Evolutionary conservation across 1,140 invertebrate species (phyloP), one percentile per base, ranked within the genome.

Genomic region (Goniozus legneri): DNA sequence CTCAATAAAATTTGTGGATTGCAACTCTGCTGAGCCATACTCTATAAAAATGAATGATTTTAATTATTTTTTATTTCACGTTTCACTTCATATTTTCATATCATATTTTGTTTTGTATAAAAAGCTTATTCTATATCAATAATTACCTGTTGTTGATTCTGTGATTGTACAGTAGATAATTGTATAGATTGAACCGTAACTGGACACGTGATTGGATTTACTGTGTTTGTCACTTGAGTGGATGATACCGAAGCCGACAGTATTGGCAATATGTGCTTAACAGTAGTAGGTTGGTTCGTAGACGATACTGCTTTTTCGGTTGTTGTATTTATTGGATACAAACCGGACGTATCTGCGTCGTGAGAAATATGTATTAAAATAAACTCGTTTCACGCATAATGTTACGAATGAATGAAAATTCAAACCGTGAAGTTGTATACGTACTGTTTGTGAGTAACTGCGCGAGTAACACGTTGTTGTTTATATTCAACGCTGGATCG

Each of bases 371-470:
- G n/a, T n/a, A n/a, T n/a, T n/a, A n/a, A n/a, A n/a, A n/a, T n/a
- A n/a, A n/a, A n/a, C n/a, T n/a, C n/a, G n/a, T n/a, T n/a, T n/a
- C n/a, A n/a, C n/a, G n/a, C n/a, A n/a, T n/a, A n/a, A n/a, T n/a
- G n/a, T n/a, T n/a, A n/a, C n/a, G n/a, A n/a, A 34, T 2, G 18
- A 12, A 30, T 13, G 19, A 34, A 15, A 8, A 21, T 15, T 15
- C 24, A 21, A n/a, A n/a, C n/a, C n/a, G n/a, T n/a, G n/a, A n/a
- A n/a, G n/a, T n/a, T n/a, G n/a, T n/a, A 14, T 30, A 64, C 77
- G 63, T 67, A 79, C 77, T 78, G 49, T 75, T 76, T 22, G 81
- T 84, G 44, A 86, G 77, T 47, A 86, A 73, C 56, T 85, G 83
- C 24, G 84, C 82, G 19, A 86, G 75, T 36, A 84, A 73, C 22